A percentile compares a stretch with the other conserved stretches of the same genome.
Evolutionary conservation across 2,113 vertebrate species (phyloP).

Genomic region (Dicaeum eximium): DNA sequence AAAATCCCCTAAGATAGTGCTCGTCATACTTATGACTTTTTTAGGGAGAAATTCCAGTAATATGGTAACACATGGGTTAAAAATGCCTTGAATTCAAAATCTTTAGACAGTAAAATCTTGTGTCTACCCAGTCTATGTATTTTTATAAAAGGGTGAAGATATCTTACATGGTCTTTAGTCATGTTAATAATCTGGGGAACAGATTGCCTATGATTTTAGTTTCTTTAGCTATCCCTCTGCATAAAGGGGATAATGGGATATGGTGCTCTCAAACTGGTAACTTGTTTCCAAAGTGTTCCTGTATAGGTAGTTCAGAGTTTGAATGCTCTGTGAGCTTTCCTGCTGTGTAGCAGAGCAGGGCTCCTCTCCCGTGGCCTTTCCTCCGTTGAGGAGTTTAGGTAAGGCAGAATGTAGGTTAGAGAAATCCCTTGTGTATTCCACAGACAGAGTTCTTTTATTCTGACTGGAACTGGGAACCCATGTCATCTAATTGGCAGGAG

Average conservation of each 20-base stretch:
- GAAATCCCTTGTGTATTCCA: background rate
- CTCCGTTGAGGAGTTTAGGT: background rate
- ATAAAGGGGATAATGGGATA: background rate
- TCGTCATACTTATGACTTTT: background rate
- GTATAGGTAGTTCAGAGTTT: background rate
- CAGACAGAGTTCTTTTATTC: background rate
- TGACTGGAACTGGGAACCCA: background rate
- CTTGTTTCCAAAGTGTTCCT: background rate
- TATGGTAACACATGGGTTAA: background rate
- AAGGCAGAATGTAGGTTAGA: background rate
- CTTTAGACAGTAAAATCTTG: background rate
- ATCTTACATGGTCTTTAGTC: background rate
- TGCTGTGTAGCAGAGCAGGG: background rate
- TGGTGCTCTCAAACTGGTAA: accelerated
- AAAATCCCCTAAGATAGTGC: background rate
- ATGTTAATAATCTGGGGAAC: background rate
- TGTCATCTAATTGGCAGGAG: background rate
- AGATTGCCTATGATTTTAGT: background rate
- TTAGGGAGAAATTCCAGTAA: background rate
- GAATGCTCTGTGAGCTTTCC: background rate
- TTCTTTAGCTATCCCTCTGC: background rate
- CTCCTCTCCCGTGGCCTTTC: background rate
- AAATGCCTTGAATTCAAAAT: background rate
- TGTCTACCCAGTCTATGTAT: background rate
- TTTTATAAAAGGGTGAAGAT: background rate